Percentiles rank a stretch among this genome's conserved stretches.
Evolutionary conservation across 2,888 invertebrate genomes (phyloP).

Genomic region (Hemistola chrysoprasaria): DNA sequence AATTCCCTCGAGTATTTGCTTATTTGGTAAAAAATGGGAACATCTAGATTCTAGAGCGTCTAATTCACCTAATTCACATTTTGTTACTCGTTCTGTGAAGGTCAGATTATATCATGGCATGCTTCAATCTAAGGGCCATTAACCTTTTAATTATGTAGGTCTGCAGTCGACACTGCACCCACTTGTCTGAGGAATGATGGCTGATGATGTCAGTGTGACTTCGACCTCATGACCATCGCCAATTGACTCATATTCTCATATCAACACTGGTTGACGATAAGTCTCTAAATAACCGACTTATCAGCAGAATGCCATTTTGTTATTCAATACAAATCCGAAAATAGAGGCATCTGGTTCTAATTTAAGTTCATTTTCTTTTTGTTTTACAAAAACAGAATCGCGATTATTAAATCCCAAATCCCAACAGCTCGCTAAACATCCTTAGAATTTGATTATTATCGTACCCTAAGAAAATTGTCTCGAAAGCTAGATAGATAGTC

Average conservation of each 20-base stretch:
- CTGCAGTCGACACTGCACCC: conserved; percentile 30
- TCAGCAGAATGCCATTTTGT: conserved; percentile 6
- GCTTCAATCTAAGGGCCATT: conserved; percentile 27
- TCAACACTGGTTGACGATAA: conserved; percentile 36
- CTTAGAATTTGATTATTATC: conserved; percentile 15
- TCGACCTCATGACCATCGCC: conserved; percentile 41
- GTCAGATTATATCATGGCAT: conserved; percentile 16
- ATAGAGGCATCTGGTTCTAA: too few species aligned
- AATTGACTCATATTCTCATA: conserved; percentile 35
- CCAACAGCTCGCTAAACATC: conserved; percentile 14
- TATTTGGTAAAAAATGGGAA: conserved; percentile 2
- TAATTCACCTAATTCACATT: conserved; percentile 11
- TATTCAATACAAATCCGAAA: too few species aligned
- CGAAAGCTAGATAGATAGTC: conserved; percentile 27
- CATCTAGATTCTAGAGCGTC: not conserved
- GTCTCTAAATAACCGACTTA: conserved; percentile 28
- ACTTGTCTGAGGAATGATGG: conserved; percentile 32
- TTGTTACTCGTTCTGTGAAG: conserved; percentile 18
- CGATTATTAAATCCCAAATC: not conserved
- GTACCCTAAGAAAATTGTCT: conserved; percentile 25
- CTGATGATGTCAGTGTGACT: conserved; percentile 40
- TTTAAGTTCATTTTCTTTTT: too few species aligned
- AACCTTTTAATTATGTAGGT: conserved; percentile 41
- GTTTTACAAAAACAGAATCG: too few species aligned
- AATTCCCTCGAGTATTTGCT: conserved; percentile 11